Percentiles rank a stretch among this genome's conserved stretches.
phyloP scores from a whole-genome alignment of 2,113 vertebrate genomes.

The Muntiacus muntjak region DNA sequence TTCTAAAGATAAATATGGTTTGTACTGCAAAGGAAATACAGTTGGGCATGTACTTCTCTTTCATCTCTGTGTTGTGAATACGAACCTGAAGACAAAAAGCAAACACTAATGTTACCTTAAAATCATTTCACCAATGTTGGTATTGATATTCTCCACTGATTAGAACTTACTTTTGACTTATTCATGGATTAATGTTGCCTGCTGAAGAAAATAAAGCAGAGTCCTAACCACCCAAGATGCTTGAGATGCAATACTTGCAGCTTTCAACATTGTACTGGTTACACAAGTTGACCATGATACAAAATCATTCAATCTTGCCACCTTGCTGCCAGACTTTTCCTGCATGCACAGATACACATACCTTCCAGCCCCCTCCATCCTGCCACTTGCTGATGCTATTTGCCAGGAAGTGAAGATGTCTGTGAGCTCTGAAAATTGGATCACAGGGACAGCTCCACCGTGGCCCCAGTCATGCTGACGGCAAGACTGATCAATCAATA shows the following conservation, averaged over 20 bases:
- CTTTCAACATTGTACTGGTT: slow-evolving; percentile 49
- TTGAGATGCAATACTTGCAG: slow-evolving; percentile 18
- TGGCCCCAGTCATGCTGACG: slow-evolving; percentile 85
- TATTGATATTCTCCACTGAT: slow-evolving; percentile 27
- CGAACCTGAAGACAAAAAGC: not conserved
- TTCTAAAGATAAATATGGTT: not conserved
- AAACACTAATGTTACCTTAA: slow-evolving; percentile 30
- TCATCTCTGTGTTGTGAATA: accelerated
- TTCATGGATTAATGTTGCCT: slow-evolving; percentile 5
- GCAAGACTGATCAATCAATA: slow-evolving; percentile 93
- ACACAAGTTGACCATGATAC: slow-evolving; percentile 35
- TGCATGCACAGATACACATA: not conserved
- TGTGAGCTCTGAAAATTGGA: slow-evolving; percentile 92
- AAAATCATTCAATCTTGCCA: not conserved
- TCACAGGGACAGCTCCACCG: slow-evolving; percentile 89
- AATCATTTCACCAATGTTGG: not conserved
- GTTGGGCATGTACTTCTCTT: accelerated
- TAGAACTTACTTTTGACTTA: slow-evolving; percentile 66
- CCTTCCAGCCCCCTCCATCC: slow-evolving; percentile 12
- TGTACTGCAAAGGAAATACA: not conserved
- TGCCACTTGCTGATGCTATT: slow-evolving; percentile 80
- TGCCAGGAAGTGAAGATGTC: slow-evolving; percentile 86
- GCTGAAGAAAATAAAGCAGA: slow-evolving; percentile 40
- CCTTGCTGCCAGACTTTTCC: not conserved
- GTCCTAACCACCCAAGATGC: not conserved